Base-by-base conservation (phyloP, 1,140 invertebrate species). In the Bombus terrestris region DNA sequence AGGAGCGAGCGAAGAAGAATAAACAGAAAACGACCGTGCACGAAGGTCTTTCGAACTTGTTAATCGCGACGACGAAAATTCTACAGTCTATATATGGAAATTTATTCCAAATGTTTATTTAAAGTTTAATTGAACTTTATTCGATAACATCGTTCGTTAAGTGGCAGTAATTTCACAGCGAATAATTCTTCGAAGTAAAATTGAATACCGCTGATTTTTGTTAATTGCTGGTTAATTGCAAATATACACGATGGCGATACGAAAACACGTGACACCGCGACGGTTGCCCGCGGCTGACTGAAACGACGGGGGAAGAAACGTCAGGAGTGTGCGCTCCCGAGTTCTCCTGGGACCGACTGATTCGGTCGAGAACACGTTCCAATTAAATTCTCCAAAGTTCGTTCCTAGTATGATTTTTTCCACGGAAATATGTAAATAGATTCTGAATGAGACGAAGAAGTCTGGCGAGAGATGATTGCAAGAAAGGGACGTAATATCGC, bases 211-310 rank as follows among this genome's bases (percentile, higher is more conserved):
- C 1, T 35, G 10, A 8, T 13, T 22, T 35, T 8, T 8, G 10
- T 22, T 37, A 28, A 37, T 77, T 18, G 8, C 9, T n/a, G 32
- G 25, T 76, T 25, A 57, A 76, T 76, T 9, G 57, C 37, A 6
- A 64, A 3, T 18, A 18, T 37, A 32, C 57, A 32, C 75, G 37
- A 25, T 62, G 9, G 10, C 25, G 57, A n/a, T 77, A 57, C 32
- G 25, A 57, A 32, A 53, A 59, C 88, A 92, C 88, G 90, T 92
- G 90, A 88, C 89, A 87, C 88, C 92, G 89, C 92, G 92, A 90
- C 89, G 92, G 86, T 85, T 76, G 92, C 88, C 88, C 85, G 91
- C 90, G 92, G 88, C 85, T 77, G 88, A 91, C 89, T 92, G 92
- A 88, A 83, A 73, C 83, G 68, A 22, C 47, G 66, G 22, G 59